Conservation (phyloP, 2,888 invertebrate species). For the Drosophila testacea region DNA sequence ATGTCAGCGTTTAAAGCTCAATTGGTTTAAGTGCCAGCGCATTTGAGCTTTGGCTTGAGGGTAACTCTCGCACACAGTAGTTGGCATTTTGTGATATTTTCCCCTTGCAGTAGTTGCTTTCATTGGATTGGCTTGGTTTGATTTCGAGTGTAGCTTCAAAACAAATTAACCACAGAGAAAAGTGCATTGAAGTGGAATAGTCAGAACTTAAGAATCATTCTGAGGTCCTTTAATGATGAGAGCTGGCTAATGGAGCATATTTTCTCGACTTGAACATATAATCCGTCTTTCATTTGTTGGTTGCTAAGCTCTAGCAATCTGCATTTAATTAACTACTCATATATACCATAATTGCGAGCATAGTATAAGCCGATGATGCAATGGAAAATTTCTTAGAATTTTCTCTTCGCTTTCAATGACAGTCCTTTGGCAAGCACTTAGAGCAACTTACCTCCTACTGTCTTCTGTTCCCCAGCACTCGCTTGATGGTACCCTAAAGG, state of each 20-base stretch:
- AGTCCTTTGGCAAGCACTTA: constrained; percentile 45
- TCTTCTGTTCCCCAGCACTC: not conserved
- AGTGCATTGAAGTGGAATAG: constrained; percentile 31
- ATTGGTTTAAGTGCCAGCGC: constrained; percentile 71
- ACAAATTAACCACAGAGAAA: constrained; percentile 57
- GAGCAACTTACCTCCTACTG: constrained; percentile 31
- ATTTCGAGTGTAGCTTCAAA: constrained; percentile 38
- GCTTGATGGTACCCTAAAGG: constrained; percentile 37
- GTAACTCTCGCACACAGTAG: constrained; percentile 16
- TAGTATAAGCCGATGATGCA: not conserved
- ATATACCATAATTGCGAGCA: not conserved
- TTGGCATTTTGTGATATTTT: constrained; percentile 8
- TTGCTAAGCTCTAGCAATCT: constrained; percentile 16
- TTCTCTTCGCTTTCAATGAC: not conserved
- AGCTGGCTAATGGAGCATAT: not conserved
- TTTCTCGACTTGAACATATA: not conserved
- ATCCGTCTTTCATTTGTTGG: not conserved
- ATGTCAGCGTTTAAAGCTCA: constrained; percentile 73
- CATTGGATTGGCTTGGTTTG: constrained; percentile 11
- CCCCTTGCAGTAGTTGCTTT: not conserved
- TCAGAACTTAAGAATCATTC: constrained; percentile 31
- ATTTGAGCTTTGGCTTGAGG: constrained; percentile 41
- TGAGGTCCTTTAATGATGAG: constrained; percentile 9
- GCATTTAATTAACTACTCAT: not conserved
- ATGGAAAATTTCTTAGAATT: not conserved